These are phyloP conservation scores for Cheumatopsyche charites DNA, from an alignment of 1,140 invertebrate species.

Conservation along the genomic window DNA sequence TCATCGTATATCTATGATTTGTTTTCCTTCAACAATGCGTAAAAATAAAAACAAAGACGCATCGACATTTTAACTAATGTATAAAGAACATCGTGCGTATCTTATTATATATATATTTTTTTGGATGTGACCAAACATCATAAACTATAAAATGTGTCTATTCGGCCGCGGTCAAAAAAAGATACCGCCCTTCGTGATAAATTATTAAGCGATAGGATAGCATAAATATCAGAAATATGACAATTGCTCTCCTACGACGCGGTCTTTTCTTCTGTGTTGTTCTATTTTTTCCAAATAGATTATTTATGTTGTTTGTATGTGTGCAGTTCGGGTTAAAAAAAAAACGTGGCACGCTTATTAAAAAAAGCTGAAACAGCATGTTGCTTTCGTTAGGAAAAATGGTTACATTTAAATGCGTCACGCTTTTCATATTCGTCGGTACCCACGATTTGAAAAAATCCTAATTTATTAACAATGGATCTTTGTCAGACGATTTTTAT, in stretches of 20 bases:
- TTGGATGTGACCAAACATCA: slow-evolving; percentile 16
- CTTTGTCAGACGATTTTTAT: no score
- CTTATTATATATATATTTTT: slow-evolving; percentile 31
- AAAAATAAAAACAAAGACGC: no score
- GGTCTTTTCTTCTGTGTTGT: slow-evolving; percentile 36
- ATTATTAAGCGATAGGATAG: slow-evolving; percentile 43
- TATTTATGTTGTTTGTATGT: slow-evolving; percentile 6
- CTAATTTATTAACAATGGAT: neutral
- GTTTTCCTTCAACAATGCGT: no score
- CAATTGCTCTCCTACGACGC: slow-evolving; percentile 39
- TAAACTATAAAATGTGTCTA: slow-evolving; percentile 45
- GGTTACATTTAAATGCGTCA: slow-evolving; percentile 32
- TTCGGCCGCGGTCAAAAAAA: slow-evolving; percentile 31
- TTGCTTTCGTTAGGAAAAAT: slow-evolving; percentile 29
- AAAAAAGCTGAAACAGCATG: slow-evolving; percentile 43
- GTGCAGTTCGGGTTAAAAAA: neutral
- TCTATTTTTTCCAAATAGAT: slow-evolving; percentile 39
- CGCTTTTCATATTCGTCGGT: slow-evolving; percentile 17
- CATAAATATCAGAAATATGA: slow-evolving; percentile 46
- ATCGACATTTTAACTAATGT: no score
- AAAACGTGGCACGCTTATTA: slow-evolving; percentile 42
- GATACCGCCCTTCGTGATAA: slow-evolving; percentile 40
- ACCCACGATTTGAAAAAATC: neutral
- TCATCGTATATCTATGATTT: no score
- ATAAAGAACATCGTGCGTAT: neutral